These are phyloP conservation scores for Corydoras maculifer DNA, from an alignment of 2,113 vertebrate genomes.

Conservation along the genomic window DNA sequence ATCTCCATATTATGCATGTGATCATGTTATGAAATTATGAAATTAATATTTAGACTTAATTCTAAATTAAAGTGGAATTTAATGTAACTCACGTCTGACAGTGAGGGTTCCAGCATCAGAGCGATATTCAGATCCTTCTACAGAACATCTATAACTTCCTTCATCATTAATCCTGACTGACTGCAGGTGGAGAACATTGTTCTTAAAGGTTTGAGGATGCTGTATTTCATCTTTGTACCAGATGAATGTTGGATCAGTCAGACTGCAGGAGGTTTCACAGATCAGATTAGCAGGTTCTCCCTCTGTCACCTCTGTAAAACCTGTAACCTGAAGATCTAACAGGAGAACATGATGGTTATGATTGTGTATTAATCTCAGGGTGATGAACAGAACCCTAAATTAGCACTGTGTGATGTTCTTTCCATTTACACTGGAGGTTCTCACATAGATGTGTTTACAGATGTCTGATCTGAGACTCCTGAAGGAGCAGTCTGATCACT, in stretches of 20 bases:
- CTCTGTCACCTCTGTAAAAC: constrained; percentile 4
- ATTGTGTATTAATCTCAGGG: not conserved
- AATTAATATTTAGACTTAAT: no score
- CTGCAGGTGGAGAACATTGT: not conserved
- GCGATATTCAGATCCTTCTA: not conserved
- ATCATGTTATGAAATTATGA: no score
- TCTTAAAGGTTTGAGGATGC: not conserved
- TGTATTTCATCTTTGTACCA: not conserved
- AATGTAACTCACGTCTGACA: not conserved
- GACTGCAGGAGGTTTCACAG: constrained; percentile 27
- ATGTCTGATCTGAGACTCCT: no score
- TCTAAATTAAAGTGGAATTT: no score
- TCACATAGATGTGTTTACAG: no score
- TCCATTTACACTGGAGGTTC: no score
- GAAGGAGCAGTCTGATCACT: no score
- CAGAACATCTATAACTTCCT: not conserved
- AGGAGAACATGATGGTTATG: no score
- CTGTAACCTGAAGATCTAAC: constrained; percentile 21
- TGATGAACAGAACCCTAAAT: not conserved
- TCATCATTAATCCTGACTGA: not conserved
- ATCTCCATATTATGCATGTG: not conserved
- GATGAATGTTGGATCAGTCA: constrained; percentile 25
- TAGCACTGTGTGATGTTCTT: not conserved
- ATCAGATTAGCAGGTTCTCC: constrained; percentile 11
- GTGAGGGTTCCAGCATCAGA: not conserved